Evolutionary conservation across 1,140 invertebrate species (phyloP), one percentile per base, ranked within the genome.

Genomic region (Octopus bimaculoides): DNA sequence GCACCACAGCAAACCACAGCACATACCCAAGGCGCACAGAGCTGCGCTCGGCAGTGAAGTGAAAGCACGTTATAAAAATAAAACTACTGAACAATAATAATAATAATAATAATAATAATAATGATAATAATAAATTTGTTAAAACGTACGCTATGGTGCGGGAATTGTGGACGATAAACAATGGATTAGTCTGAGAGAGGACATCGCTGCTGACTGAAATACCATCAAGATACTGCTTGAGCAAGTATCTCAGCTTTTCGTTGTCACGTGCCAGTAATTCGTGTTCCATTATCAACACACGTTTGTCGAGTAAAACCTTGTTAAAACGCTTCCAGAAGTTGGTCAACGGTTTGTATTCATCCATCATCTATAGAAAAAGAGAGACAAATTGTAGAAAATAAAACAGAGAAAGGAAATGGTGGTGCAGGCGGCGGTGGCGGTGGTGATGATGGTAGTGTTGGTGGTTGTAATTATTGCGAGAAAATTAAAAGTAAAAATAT

Each of bases 281-380:
- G 75, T 87, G 88, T 81, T 91, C 90, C 81, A 90, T 90, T 75
- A 89, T 87, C 66, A 91, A 80, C 12, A 89, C 88, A 10, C 89
- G 79, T 66, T 89, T 89, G 81, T 91, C 90, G 53, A 91, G 81
- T 41, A 87, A 77, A 0, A 90, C 90, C 83, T 90, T 90, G 83
- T 91, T 90, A 82, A 87, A 90, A 14, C 90, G 83, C 79, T 90
- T 90, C 90, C 90, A 91, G 82, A 91, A 91, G 80, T 90, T 90
- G 61, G 91, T 90, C 79, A 91, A 75, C 7, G 83, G 78, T 26
- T 81, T 78, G 81, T 89, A 90, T 69, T 69, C 66, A 14, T n/a
- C 26, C 66, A 69, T 69, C 66, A 69, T n/a, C 66, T 69, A 20
- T 69, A 41, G 26, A 41, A 41, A 41, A 41, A 41, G 26, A 41